Conservation (phyloP, 2,113 vertebrate species). For the Cyprinus carpio region DNA sequence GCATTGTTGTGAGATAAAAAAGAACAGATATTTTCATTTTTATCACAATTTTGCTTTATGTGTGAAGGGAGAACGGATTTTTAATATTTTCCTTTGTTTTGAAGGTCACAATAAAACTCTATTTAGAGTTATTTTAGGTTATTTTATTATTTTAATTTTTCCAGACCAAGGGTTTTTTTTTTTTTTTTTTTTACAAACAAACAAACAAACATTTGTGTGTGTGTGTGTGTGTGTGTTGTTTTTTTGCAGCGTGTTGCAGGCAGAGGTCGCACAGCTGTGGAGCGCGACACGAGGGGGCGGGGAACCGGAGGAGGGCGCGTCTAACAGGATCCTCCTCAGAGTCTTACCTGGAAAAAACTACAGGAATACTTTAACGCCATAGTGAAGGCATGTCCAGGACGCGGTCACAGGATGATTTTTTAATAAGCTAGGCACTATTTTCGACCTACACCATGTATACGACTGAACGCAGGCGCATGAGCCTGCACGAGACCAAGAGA, state of each 20-base stretch:
- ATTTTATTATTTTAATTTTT: too few species aligned
- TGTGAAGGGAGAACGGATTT: too few species aligned
- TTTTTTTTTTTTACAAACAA: too few species aligned
- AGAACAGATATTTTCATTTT: too few species aligned
- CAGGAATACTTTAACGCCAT: slow-evolving; percentile 7
- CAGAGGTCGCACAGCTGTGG: slow-evolving; percentile 27
- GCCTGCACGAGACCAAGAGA: slow-evolving; percentile 66
- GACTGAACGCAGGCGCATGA: slow-evolving; percentile 74
- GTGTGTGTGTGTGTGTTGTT: too few species aligned
- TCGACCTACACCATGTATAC: slow-evolving; percentile 68
- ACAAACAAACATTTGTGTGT: too few species aligned
- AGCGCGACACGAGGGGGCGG: neutral
- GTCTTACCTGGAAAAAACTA: slow-evolving; percentile 36
- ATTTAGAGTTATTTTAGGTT: too few species aligned
- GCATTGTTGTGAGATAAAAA: too few species aligned
- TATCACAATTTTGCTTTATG: too few species aligned
- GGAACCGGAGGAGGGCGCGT: neutral
- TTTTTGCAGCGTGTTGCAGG: neutral
- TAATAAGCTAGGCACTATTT: neutral
- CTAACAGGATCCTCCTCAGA: slow-evolving; percentile 13
- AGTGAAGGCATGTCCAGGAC: slow-evolving; percentile 21
- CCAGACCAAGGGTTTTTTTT: too few species aligned
- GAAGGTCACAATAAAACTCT: too few species aligned
- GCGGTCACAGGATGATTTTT: neutral
- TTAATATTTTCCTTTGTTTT: too few species aligned